Conservation (phyloP, 2,888 invertebrate species). For the Salticus scenicus region DNA sequence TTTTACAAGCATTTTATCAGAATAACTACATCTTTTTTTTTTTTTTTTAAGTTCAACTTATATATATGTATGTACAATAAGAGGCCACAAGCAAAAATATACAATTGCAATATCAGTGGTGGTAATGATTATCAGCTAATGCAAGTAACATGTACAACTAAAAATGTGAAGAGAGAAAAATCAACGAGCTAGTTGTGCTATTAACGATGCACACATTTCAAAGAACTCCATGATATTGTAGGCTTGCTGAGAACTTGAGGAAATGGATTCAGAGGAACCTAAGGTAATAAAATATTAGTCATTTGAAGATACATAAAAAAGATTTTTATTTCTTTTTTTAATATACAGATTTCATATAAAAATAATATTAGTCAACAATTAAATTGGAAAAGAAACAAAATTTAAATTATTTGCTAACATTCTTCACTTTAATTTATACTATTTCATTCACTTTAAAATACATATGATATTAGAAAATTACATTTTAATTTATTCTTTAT, state of each 20-base stretch:
- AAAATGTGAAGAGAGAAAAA: conserved; percentile 8
- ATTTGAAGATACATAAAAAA: too few relatives aligned
- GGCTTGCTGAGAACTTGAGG: conserved; percentile 74
- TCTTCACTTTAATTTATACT: too few relatives aligned
- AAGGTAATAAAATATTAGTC: too few relatives aligned
- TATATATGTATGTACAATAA: conserved; percentile 48
- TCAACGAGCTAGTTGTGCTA: conserved; percentile 93
- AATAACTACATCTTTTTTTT: background rate
- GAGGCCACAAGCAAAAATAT: conserved; percentile 37
- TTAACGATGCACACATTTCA: conserved; percentile 99
- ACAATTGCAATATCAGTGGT: conserved; percentile 45
- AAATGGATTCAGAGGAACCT: conserved; percentile 71
- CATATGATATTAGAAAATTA: too few relatives aligned
- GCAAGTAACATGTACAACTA: background rate
- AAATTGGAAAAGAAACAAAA: too few relatives aligned
- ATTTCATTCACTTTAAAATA: too few relatives aligned
- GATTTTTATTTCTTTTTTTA: too few relatives aligned
- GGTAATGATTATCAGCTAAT: background rate
- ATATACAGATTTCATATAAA: too few relatives aligned
- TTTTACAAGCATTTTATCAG: background rate
- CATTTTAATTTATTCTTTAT: too few relatives aligned
- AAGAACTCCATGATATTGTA: conserved; percentile 99
- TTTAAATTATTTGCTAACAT: too few relatives aligned
- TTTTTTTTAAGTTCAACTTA: background rate
- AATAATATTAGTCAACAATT: too few relatives aligned